phyloP scores from a whole-genome alignment of 2,888 invertebrate genomes.

The Latrodectus elegans region DNA sequence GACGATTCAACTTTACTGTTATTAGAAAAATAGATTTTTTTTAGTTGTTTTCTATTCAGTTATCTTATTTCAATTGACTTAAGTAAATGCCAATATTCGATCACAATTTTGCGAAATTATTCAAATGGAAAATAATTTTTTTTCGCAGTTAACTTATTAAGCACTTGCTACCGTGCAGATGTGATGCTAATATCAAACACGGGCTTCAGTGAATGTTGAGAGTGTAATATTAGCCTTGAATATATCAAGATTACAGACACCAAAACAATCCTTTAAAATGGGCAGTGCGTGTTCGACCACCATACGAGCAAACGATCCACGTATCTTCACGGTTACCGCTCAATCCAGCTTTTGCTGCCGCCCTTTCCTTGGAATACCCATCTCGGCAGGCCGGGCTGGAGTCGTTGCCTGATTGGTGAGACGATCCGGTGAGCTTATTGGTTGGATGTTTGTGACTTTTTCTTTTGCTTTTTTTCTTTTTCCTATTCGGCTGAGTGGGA shows the following conservation, averaged over 20 bases:
- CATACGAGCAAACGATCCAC: constrained; percentile 53
- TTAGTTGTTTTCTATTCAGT: too few species aligned
- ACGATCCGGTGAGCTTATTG: constrained; percentile 42
- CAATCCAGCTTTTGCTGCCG: constrained; percentile 67
- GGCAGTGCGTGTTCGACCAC: constrained; percentile 38
- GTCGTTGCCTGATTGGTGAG: constrained; percentile 53
- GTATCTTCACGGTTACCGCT: constrained; percentile 62
- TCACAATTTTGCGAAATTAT: too few species aligned
- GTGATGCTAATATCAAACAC: too few species aligned
- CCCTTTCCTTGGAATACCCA: constrained; percentile 46
- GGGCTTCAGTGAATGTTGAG: too few species aligned
- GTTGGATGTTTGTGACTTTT: constrained; percentile 63
- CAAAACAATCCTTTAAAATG: constrained; percentile 6
- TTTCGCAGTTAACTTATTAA: too few species aligned
- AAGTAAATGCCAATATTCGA: too few species aligned
- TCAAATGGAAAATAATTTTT: too few species aligned
- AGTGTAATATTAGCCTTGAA: too few species aligned
- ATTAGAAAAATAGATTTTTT: too few species aligned
- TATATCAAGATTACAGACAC: background rate
- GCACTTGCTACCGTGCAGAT: too few species aligned
- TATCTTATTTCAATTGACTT: too few species aligned
- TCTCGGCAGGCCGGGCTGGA: constrained; percentile 55
- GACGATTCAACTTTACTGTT: too few species aligned
- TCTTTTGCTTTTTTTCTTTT: constrained; percentile 59
- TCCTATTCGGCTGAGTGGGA: constrained; percentile 17